Base-by-base conservation (phyloP, 2,888 invertebrate species). In the Agrochola litura region DNA sequence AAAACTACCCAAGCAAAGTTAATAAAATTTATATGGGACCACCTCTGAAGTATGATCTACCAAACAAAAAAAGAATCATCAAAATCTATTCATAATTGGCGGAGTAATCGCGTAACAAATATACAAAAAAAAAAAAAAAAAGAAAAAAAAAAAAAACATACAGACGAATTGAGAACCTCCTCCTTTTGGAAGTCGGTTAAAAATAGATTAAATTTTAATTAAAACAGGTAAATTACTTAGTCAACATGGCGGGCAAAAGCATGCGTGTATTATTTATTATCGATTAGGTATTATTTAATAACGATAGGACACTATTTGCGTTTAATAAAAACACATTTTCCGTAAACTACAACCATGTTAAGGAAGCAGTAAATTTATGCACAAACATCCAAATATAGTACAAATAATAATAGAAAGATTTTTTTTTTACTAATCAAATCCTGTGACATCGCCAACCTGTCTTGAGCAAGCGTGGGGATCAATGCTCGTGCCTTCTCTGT, bases 221-320 rank as follows among this genome's bases (percentile, higher is more conserved):
- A 14, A 73, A 73, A 58, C 9, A 19, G 30, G 37, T 25, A 43
- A n/a, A 43, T 22, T 6, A 14, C 19, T 43, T 30, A 54, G 4
- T 14, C 9, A 30, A 52, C 22, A 4, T 63, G 5, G 10, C 54
- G 61, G 75, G 30, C 19, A 52, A 52, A n/a, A 12, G 14, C n/a
- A 2, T 0, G 10, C 4, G 10, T 12, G 8, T 8, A 25, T 14
- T 37, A 19, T 49, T 37, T 19, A 37, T 16, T 22, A 49, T 16
- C 2, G 14, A 49, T 37, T n/a, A 65, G n/a, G 43, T 65, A 61
- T n/a, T 63, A 43, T 75, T 49, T 46, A 56, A 63, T 19, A 52
- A 8, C 43, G 16, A 22, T 52, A 30, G 37, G 16, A 16, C 37
- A 46, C 25, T 78, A 63, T 77, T 69, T 77, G 54, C 69, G 70